Conservation (phyloP, 2,888 invertebrate species). For the Lycaena phlaeas region DNA sequence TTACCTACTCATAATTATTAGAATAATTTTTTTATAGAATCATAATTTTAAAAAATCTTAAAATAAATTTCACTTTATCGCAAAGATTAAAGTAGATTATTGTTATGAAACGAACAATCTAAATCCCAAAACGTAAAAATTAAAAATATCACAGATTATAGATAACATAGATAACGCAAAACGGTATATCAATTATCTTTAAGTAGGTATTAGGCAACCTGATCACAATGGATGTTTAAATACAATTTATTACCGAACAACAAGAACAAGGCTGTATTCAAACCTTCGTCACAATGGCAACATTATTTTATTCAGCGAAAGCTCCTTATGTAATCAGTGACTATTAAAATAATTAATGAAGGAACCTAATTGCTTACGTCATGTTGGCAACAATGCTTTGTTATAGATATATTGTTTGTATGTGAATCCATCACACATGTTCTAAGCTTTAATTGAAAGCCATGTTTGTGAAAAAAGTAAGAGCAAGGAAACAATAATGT, state of each 20-base stretch:
- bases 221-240: conserved; percentile 21
- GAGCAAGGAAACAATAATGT: no score
- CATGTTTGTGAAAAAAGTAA: no score
- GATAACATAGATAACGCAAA: conserved; percentile 2
- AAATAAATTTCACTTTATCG: no score
- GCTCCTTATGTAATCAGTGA: conserved; percentile 55
- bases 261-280: conserved; percentile 52
- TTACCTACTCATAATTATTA: no score
- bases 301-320: conserved; percentile 64
- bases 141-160: no score
- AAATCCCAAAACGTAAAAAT: no score
- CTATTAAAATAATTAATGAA: conserved; percentile 65
- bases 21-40: no score
- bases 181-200: conserved; percentile 17
- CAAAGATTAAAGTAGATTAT: no score
- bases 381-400: conserved; percentile 32
- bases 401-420: conserved; percentile 9
- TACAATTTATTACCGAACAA: conserved; percentile 19
- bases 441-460: no score
- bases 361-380: conserved; percentile 53
- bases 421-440: neutral
- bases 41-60: no score
- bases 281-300: conserved; percentile 47
- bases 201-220: conserved; percentile 17
- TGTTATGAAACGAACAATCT: no score